phyloP scores from a whole-genome alignment of 2,888 invertebrate species.

The Panzeria rudis region DNA sequence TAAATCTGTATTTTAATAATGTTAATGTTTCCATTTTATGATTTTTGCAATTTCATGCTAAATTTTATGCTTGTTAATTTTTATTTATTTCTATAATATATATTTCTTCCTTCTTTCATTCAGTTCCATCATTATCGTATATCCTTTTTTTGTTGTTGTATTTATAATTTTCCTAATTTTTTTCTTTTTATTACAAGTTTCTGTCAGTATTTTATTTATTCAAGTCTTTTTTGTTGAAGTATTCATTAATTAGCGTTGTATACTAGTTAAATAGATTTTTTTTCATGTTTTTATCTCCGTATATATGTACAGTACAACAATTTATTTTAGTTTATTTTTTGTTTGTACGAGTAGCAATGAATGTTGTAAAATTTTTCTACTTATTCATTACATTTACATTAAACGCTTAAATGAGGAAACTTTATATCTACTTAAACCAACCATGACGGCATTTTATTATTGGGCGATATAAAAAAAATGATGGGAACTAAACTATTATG shows the following conservation, averaged over 20 bases:
- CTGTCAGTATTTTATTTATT: conserved; percentile 58
- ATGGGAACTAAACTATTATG: conserved; percentile 30
- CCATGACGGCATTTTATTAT: conserved; percentile 68
- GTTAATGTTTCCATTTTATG: conserved; percentile 39
- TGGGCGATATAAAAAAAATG: conserved; percentile 28
- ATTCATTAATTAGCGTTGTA: conserved; percentile 81
- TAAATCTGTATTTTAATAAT: conserved; percentile 6
- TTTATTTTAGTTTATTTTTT: conserved; percentile 64
- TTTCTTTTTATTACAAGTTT: conserved; percentile 51
- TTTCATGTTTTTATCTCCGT: conserved; percentile 43
- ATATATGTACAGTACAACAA: conserved; percentile 1
- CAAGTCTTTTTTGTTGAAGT: conserved; percentile 75
- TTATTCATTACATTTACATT: conserved; percentile 71
- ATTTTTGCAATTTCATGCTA: conserved; percentile 71
- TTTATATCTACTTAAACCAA: conserved; percentile 62
- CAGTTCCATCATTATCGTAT: conserved; percentile 50
- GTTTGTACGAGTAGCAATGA: conserved; percentile 45
- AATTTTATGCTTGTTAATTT: conserved; percentile 72
- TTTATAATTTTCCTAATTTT: conserved; percentile 60
- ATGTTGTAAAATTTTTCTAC: conserved; percentile 59
- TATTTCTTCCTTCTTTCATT: conserved; percentile 12
- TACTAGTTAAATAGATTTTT: conserved; percentile 73
- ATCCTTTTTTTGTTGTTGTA: conserved; percentile 55
- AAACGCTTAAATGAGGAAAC: conserved; percentile 71
- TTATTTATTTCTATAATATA: conserved; percentile 57